Evolutionary conservation across 1,140 invertebrate genomes (phyloP).

Genomic region (Sycophaga agraensis): DNA sequence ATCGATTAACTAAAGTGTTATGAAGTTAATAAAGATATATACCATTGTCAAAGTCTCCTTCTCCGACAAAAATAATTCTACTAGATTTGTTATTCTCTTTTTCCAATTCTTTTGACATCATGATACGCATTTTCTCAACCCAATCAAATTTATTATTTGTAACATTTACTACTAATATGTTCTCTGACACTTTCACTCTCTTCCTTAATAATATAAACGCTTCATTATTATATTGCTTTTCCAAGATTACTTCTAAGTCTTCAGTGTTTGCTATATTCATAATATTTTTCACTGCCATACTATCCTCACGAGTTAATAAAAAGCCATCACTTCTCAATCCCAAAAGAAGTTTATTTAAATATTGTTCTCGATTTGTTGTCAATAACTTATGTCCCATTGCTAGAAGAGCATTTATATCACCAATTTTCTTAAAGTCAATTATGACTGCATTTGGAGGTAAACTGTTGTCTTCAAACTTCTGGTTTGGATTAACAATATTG

Average conservation of each 20-base stretch:
- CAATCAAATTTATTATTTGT: conserved; percentile 55
- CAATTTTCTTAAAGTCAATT: no score
- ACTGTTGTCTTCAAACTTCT: conserved; percentile 47
- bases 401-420: conserved; percentile 60
- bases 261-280: conserved; percentile 33
- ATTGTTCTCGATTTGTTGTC: conserved; percentile 10
- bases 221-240: conserved; percentile 42
- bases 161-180: conserved; percentile 42
- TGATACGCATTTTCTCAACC: conserved; percentile 57
- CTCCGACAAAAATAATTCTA: conserved; percentile 61
- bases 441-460: conserved; percentile 55
- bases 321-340: conserved; percentile 51
- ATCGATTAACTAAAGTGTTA: neutral
- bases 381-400: conserved; percentile 51
- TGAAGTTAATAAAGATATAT: neutral
- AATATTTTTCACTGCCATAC: conserved; percentile 32
- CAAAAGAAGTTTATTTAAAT: conserved; percentile 36
- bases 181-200: conserved; percentile 32
- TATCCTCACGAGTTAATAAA: conserved; percentile 49
- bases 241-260: conserved; percentile 42
- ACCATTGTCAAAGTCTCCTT: conserved; percentile 70
- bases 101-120: conserved; percentile 58
- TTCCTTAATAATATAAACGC: conserved; percentile 46
- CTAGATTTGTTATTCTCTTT: conserved; percentile 23
- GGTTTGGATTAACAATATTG: conserved; percentile 41